phyloP scores from a whole-genome alignment of 2,888 invertebrate genomes.

The Mesopsocus fuscifrons region DNA sequence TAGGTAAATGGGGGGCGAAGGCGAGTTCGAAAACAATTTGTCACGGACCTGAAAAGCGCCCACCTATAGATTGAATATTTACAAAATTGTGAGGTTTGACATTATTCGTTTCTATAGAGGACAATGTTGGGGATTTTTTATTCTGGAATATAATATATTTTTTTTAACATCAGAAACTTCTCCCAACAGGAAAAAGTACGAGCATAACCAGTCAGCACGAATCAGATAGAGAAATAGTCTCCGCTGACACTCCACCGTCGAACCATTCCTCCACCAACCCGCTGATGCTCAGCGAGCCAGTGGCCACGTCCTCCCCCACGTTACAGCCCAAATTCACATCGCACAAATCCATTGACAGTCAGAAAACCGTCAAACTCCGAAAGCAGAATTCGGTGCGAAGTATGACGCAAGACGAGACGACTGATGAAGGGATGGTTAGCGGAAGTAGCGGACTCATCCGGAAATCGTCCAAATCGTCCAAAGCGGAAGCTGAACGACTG shows the following conservation, averaged over 20 bases:
- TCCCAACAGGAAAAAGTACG: slow-evolving; percentile 4
- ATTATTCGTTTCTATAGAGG: no score
- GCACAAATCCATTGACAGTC: not conserved
- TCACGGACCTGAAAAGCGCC: no score
- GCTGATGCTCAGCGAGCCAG: slow-evolving; percentile 1
- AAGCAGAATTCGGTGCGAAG: slow-evolving; percentile 1
- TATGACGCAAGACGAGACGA: not conserved
- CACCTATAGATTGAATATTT: no score
- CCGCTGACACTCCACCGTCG: not conserved
- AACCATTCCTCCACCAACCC: not conserved
- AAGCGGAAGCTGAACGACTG: not conserved
- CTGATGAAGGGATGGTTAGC: not conserved
- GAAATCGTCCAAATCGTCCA: not conserved
- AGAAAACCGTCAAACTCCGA: not conserved
- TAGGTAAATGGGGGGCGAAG: no score
- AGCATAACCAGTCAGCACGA: slow-evolving; percentile 1
- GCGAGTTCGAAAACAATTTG: no score
- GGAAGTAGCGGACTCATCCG: no score
- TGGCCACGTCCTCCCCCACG: slow-evolving; percentile 4
- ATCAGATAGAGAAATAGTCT: not conserved
- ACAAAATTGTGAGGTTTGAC: no score
- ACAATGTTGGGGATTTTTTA: no score
- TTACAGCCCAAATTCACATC: not conserved
- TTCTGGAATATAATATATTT: no score
- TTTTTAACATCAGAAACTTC: no score